Conservation (phyloP, 2,797 vertebrate genomes). For the Potorous gilbertii region DNA sequence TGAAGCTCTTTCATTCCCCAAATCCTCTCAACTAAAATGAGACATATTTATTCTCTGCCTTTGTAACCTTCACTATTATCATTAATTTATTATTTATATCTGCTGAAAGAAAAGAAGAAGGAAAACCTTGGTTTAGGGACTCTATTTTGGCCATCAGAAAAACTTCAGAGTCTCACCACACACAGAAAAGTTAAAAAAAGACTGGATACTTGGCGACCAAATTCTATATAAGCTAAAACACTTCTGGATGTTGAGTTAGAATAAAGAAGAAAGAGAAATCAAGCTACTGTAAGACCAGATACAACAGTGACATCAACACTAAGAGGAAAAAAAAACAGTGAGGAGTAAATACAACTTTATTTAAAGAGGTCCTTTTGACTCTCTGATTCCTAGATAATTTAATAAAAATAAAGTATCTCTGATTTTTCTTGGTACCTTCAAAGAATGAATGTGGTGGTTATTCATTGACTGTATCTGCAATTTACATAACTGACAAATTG, state of each 20-base stretch:
- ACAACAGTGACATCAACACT: neutral
- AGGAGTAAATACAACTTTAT: neutral
- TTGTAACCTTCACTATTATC: neutral
- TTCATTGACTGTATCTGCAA: neutral
- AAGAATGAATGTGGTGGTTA: neutral
- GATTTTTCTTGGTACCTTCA: neutral
- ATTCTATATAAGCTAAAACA: neutral
- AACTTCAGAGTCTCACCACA: neutral
- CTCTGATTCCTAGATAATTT: neutral
- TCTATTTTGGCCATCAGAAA: neutral
- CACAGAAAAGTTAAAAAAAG: neutral
- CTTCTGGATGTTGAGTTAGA: neutral
- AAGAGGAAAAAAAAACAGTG: neutral
- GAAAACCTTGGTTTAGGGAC: neutral
- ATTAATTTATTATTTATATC: neutral
- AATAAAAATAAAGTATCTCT: neutral
- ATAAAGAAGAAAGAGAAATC: neutral
- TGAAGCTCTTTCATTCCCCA: neutral
- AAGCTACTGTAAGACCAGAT: neutral
- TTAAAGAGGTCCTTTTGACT: neutral
- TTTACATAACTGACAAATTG: neutral
- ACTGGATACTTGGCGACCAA: neutral
- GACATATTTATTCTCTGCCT: neutral
- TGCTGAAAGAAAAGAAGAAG: neutral
- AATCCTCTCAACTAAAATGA: neutral